A percentile compares a stretch with the other conserved stretches of the same genome.
Conservation (phyloP, 2,797 vertebrate genomes). For the Zenarchopterus dispar region DNA sequence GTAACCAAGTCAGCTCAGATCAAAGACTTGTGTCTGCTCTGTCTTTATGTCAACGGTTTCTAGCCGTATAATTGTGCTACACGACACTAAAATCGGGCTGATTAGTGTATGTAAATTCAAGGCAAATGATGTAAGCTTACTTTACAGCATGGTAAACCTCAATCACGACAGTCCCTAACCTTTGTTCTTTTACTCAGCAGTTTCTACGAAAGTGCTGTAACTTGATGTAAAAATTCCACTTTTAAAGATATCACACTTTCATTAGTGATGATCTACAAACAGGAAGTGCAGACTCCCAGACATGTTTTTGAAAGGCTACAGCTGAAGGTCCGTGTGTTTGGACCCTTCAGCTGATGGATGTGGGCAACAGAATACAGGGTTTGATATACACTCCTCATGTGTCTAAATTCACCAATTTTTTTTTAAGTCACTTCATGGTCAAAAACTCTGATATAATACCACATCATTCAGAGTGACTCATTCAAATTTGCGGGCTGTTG, state of each 20-base stretch:
- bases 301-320: slow-evolving; percentile 19
- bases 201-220: neutral
- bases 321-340: slow-evolving; percentile 21
- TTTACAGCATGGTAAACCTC: neutral
- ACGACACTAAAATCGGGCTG: too few species aligned
- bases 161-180: neutral
- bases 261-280: neutral
- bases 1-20: slow-evolving; percentile 21
- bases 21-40: neutral
- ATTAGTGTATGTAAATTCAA: neutral
- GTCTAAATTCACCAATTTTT: slow-evolving; percentile 40
- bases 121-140: neutral
- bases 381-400: neutral
- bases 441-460: too few species aligned
- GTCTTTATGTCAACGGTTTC: neutral
- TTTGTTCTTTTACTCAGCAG: neutral
- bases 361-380: neutral
- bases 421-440: too few species aligned
- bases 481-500: too few species aligned
- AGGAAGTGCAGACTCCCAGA: slow-evolving; percentile 5
- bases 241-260: slow-evolving; percentile 8
- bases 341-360: neutral
- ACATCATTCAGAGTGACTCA: too few species aligned
- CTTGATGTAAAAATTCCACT: neutral
- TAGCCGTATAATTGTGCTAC: too few species aligned